These are phyloP conservation scores for Borostomias antarcticus DNA, from an alignment of 2,797 vertebrate species.

Conservation along the genomic window DNA sequence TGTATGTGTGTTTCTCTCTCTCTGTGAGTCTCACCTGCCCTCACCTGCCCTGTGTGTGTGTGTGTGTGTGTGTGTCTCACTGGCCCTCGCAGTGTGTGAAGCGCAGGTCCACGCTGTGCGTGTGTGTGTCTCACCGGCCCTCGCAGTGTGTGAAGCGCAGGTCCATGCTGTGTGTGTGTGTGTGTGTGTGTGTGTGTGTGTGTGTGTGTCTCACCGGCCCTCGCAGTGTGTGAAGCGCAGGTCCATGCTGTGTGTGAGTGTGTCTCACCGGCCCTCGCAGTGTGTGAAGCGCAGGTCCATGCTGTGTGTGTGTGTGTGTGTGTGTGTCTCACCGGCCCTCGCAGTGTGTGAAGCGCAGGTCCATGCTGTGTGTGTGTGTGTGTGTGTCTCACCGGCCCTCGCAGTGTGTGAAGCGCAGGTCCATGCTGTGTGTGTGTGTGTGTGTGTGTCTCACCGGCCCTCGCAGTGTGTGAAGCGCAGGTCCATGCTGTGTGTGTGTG, in stretches of 20 bases:
- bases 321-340: conserved; percentile 80
- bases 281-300: conserved; percentile 90
- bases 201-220: conserved; percentile 75
- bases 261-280: conserved; percentile 85
- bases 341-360: conserved; percentile 89
- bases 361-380: conserved; percentile 80
- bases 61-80: conserved; percentile 2
- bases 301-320: conserved; percentile 72
- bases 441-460: conserved; percentile 74
- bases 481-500: conserved; percentile 70
- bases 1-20: background rate
- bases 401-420: conserved; percentile 89
- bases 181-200: background rate
- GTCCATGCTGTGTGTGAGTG: conserved; percentile 82
- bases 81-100: too few relatives aligned
- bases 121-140: too few relatives aligned
- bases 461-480: conserved; percentile 90
- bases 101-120: background rate
- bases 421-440: conserved; percentile 82
- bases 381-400: conserved; percentile 80
- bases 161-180: background rate
- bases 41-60: background rate
- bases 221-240: conserved; percentile 90
- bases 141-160: too few relatives aligned
- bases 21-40: too few relatives aligned